Percentiles rank a stretch among this genome's conserved stretches.
Conservation (phyloP, 2,888 invertebrate genomes). For the Phlogophora meticulosa region DNA sequence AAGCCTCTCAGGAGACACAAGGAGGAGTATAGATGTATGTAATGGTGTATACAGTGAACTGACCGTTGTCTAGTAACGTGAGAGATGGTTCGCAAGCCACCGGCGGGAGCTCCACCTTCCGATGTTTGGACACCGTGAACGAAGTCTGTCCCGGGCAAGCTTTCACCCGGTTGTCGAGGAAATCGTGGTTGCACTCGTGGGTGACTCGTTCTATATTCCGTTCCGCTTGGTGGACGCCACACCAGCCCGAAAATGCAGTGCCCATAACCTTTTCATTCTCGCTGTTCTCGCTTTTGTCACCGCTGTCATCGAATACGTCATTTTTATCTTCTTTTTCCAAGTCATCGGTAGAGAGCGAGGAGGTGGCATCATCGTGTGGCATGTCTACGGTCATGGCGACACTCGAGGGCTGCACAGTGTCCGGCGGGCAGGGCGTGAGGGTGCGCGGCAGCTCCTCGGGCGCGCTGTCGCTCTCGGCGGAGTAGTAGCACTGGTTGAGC, state of each 20-base stretch:
- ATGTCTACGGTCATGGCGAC: slow-evolving; percentile 73
- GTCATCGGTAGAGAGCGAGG: slow-evolving; percentile 77
- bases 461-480: slow-evolving; percentile 91
- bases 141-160: slow-evolving; percentile 86
- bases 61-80: slow-evolving; percentile 83
- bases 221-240: slow-evolving; percentile 69
- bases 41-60: slow-evolving; percentile 61
- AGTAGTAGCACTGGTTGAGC: slow-evolving; percentile 92
- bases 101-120: slow-evolving; percentile 92
- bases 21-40: slow-evolving; percentile 7
- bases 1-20: neutral
- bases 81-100: slow-evolving; percentile 82
- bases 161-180: slow-evolving; percentile 87
- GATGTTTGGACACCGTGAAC: slow-evolving; percentile 92
- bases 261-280: slow-evolving; percentile 88
- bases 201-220: slow-evolving; percentile 73
- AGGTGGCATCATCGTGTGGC: slow-evolving; percentile 84
- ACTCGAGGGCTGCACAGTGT: slow-evolving; percentile 63
- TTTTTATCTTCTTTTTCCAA: slow-evolving; percentile 84
- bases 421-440: slow-evolving; percentile 72
- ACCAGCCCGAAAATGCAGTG: slow-evolving; percentile 80
- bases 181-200: slow-evolving; percentile 86
- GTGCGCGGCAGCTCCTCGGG: slow-evolving; percentile 82
- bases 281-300: slow-evolving; percentile 82
- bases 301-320: slow-evolving; percentile 84